Percentiles rank a stretch among this genome's conserved stretches.
Evolutionary conservation across 92 coral and sea anemone species (phyloP).

Genomic region (Palythoa grandiflora): DNA sequence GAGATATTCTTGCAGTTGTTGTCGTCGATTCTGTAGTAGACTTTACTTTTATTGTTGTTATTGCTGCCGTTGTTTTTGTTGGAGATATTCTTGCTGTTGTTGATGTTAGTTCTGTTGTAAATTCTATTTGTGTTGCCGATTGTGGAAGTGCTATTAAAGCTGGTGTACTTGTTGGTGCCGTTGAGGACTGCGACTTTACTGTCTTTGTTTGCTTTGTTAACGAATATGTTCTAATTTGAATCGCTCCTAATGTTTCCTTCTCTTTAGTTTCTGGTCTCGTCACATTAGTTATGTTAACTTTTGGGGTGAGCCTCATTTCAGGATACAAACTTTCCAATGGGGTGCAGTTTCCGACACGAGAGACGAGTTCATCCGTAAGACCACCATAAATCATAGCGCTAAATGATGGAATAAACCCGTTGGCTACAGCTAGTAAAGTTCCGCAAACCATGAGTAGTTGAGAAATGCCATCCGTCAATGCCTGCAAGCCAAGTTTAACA

Average conservation of each 20-base stretch:
- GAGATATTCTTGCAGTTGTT: no score
- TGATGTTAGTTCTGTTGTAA: neutral
- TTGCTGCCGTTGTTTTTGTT: neutral
- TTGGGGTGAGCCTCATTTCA: neutral
- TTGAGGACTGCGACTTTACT: neutral
- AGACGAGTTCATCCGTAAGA: conserved; percentile 82
- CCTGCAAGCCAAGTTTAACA: conserved; percentile 48
- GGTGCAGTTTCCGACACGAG: conserved; percentile 37
- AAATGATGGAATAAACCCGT: conserved; percentile 92
- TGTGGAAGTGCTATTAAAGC: neutral
- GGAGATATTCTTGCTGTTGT: neutral
- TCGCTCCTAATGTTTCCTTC: neutral
- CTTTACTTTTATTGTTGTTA: neutral
- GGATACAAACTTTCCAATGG: conserved; percentile 1
- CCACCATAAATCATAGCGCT: conserved; percentile 89
- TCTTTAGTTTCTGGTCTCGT: neutral
- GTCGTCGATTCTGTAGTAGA: neutral
- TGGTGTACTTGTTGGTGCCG: neutral
- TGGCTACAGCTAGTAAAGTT: conserved; percentile 87
- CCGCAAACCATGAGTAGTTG: conserved; percentile 89
- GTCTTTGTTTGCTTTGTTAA: neutral
- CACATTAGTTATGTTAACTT: conserved; percentile 2
- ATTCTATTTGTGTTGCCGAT: neutral
- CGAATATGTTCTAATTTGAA: neutral
- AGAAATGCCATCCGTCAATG: conserved; percentile 67